These are phyloP conservation scores for Sycobia sp. DNA, from an alignment of 1,140 invertebrate species.

Conservation along the genomic window DNA sequence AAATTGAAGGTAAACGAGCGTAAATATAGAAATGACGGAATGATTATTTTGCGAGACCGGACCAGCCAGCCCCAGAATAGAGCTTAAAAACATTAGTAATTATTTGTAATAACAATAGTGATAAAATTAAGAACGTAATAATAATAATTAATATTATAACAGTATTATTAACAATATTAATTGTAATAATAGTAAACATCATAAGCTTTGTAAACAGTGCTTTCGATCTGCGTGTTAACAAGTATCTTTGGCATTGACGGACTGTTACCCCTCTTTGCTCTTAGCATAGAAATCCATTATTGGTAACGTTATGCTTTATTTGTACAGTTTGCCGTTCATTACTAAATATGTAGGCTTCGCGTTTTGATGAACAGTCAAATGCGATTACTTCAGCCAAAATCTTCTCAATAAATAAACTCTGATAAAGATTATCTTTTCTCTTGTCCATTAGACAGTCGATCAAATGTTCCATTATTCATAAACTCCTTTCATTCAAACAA, in stretches of 20 bases:
- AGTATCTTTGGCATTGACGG: constrained; percentile 51
- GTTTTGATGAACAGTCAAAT: constrained; percentile 22
- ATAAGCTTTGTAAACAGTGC: constrained; percentile 23
- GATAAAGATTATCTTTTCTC: constrained; percentile 12
- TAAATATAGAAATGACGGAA: constrained; percentile 27
- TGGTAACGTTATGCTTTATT: constrained; percentile 29
- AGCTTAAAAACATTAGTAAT: constrained; percentile 17
- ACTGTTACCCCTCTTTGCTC: constrained; percentile 18
- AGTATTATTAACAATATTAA: constrained; percentile 13
- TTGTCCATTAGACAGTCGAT: constrained; percentile 13
- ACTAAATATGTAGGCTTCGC: not conserved
- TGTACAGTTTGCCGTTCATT: not conserved
- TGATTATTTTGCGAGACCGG: constrained; percentile 39
- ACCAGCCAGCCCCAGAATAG: constrained; percentile 43
- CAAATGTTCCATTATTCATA: constrained; percentile 17
- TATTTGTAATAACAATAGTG: not conserved
- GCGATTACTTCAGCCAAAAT: constrained; percentile 23
- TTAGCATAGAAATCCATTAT: constrained; percentile 23
- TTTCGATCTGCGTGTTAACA: constrained; percentile 33
- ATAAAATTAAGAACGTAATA: not conserved
- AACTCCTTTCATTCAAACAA: constrained; percentile 19
- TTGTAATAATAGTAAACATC: not conserved
- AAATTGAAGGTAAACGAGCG: not conserved
- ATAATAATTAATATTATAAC: not conserved
- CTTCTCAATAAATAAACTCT: constrained; percentile 26